Conservation (phyloP, 2,888 invertebrate species). For the Lithophane semibrunnea region DNA sequence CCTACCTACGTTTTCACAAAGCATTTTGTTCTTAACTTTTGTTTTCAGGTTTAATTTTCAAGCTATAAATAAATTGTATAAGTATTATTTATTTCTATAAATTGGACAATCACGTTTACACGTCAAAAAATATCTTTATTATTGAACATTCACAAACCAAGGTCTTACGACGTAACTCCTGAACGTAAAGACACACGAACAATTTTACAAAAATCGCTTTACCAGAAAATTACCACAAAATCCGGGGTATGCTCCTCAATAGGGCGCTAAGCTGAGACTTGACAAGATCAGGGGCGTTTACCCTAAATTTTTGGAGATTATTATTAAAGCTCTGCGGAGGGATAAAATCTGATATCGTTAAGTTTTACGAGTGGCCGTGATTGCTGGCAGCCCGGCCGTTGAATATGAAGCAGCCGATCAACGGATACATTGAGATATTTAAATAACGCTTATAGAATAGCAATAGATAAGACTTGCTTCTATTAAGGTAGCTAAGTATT, state of each 20-base stretch:
- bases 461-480: constrained; percentile 26
- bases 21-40: neutral
- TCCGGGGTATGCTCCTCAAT: constrained; percentile 60
- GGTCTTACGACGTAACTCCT: neutral
- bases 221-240: constrained; percentile 61
- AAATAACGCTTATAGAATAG: constrained; percentile 53
- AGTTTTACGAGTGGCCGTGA: constrained; percentile 75
- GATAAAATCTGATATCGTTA: constrained; percentile 74
- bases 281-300: constrained; percentile 69
- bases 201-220: constrained; percentile 42
- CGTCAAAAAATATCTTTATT: neutral
- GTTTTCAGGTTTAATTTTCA: neutral
- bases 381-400: constrained; percentile 65
- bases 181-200: neutral
- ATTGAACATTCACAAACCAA: neutral
- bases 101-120: neutral
- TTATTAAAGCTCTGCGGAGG: constrained; percentile 70
- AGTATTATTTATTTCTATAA: neutral
- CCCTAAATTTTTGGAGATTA: constrained; percentile 70
- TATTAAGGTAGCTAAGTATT: constrained; percentile 30
- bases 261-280: constrained; percentile 66
- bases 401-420: constrained; percentile 69
- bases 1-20: neutral
- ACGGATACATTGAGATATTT: constrained; percentile 56
- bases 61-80: neutral